These are phyloP conservation scores for Todus mexicanus DNA, from an alignment of 2,797 vertebrate genomes.

Conservation along the genomic window DNA sequence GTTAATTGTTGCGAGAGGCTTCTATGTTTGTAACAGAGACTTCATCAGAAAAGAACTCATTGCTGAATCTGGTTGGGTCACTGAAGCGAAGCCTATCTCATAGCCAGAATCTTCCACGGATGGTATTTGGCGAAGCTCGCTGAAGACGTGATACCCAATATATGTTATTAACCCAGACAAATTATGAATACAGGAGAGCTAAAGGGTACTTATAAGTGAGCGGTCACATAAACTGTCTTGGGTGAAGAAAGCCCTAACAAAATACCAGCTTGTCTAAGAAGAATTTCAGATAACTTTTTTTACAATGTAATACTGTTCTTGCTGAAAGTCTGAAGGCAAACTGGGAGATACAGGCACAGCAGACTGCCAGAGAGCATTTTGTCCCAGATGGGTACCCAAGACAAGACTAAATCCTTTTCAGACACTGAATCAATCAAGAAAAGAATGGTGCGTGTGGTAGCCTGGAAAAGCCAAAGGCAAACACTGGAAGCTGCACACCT, in stretches of 20 bases:
- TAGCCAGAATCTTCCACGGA: background rate
- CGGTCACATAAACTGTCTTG: background rate
- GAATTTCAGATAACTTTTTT: background rate
- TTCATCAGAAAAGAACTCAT: background rate
- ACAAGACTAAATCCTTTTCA: background rate
- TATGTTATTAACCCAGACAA: background rate
- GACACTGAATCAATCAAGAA: slow-evolving; percentile 14
- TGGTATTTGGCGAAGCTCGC: background rate
- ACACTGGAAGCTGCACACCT: background rate
- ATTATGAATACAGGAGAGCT: background rate
- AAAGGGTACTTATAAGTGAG: background rate
- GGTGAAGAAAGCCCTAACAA: background rate
- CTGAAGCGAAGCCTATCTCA: background rate
- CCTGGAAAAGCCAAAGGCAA: slow-evolving; percentile 17
- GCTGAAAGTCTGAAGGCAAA: background rate
- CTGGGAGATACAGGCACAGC: background rate
- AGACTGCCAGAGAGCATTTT: background rate
- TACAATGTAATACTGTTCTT: background rate
- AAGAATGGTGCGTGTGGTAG: background rate
- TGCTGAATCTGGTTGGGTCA: background rate
- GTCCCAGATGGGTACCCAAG: background rate
- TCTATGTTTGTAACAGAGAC: background rate
- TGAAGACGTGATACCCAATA: background rate
- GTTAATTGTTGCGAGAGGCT: background rate
- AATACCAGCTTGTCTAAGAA: background rate